A percentile compares a stretch with the other conserved stretches of the same genome.
Evolutionary conservation across 2,113 vertebrate genomes (phyloP).

Genomic region (Setophaga petechia): DNA sequence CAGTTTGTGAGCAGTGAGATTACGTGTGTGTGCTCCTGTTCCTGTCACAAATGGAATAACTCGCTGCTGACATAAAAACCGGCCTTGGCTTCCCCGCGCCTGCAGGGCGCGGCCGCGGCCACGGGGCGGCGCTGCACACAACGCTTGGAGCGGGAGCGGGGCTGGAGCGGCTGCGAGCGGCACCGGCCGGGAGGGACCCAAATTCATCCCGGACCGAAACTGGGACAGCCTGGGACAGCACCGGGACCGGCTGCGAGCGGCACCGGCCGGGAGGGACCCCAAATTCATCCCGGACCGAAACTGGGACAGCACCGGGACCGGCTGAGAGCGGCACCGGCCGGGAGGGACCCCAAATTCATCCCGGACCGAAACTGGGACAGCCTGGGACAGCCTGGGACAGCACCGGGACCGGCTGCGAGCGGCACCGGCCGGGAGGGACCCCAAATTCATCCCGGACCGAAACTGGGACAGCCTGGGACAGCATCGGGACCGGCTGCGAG

Average conservation of each 20-base stretch:
- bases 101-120: not conserved
- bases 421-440: not conserved
- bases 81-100: not conserved
- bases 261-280: too few relatives aligned
- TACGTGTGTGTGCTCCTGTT: not conserved
- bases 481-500: too few relatives aligned
- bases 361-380: not conserved
- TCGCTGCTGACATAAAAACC: not conserved
- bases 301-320: too few relatives aligned
- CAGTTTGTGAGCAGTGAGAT: not conserved
- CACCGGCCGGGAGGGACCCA: not conserved
- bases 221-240: not conserved
- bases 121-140: slow-evolving; percentile 30
- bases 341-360: not conserved
- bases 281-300: too few relatives aligned
- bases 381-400: too few relatives aligned
- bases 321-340: too few relatives aligned
- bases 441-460: not conserved
- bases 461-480: not conserved
- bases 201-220: not conserved
- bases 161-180: not conserved
- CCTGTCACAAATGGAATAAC: not conserved
- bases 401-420: too few relatives aligned
- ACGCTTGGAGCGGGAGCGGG: not conserved
- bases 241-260: too few relatives aligned